Conservation (phyloP, 2,113 vertebrate genomes). For the Psephotus haematonotus region DNA sequence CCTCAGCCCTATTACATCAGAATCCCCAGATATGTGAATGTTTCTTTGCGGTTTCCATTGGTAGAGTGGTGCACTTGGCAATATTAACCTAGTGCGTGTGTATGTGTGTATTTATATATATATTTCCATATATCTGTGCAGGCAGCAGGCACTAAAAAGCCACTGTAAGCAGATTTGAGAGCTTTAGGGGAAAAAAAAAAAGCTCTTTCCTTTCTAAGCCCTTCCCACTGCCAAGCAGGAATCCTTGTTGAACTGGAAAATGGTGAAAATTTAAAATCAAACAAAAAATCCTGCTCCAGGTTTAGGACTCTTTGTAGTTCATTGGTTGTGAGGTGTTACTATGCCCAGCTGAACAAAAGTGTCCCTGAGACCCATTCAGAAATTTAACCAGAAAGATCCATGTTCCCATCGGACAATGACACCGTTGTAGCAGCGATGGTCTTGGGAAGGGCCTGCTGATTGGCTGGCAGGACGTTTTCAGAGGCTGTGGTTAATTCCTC, state of each 20-base stretch:
- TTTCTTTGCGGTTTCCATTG: slow-evolving; percentile 26
- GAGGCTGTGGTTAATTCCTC: slow-evolving; percentile 11
- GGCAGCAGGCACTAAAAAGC: background rate
- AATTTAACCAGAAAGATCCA: background rate
- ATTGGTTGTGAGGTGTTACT: background rate
- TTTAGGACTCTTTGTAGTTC: background rate
- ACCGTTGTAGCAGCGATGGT: background rate
- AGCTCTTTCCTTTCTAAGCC: background rate
- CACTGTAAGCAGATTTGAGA: background rate
- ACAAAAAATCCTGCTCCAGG: background rate
- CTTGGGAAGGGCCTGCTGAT: background rate
- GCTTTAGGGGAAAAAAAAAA: background rate
- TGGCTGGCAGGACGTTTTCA: background rate
- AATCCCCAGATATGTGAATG: slow-evolving; percentile 46
- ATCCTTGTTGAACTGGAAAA: background rate
- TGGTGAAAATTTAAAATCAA: background rate
- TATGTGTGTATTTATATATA: background rate
- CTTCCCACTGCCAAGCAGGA: background rate
- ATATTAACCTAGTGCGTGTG: background rate
- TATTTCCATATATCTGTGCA: background rate
- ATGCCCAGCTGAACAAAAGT: background rate
- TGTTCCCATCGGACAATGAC: background rate
- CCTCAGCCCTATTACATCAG: slow-evolving; percentile 67
- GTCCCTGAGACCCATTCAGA: background rate
- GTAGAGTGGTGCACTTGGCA: slow-evolving; percentile 1